Conservation (phyloP, 2,797 vertebrate genomes). For the Paramormyrops hopkinsi region DNA sequence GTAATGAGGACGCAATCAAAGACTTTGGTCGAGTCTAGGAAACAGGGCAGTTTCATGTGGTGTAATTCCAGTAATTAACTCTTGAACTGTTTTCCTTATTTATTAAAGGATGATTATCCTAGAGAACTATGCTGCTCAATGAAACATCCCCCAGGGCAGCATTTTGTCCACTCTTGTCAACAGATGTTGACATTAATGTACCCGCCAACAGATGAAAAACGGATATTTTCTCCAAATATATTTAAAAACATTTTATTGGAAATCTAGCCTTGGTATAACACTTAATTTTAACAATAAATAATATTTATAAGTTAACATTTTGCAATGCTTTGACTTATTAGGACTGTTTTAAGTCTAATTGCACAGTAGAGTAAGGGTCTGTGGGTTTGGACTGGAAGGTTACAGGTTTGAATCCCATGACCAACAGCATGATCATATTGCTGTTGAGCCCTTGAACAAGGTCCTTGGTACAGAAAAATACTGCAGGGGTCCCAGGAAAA, state of each 20-base stretch:
- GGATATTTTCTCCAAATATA: not conserved
- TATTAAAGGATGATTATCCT: constrained; percentile 23
- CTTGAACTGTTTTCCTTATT: constrained; percentile 35
- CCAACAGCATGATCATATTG: not conserved
- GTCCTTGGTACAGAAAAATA: not conserved
- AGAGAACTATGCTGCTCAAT: constrained; percentile 17
- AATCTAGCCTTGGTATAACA: not conserved
- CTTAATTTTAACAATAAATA: not conserved
- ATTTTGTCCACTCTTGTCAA: not conserved
- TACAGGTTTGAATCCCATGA: not conserved
- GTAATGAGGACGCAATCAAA: constrained; percentile 28
- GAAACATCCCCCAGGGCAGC: not conserved
- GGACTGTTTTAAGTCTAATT: not conserved
- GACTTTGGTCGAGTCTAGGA: constrained; percentile 16
- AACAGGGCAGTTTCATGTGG: constrained; percentile 25
- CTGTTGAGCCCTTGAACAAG: not conserved
- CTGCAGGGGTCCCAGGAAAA: not conserved
- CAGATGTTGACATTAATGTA: not conserved
- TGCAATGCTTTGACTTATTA: not conserved
- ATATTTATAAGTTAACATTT: not conserved
- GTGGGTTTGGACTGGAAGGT: not conserved
- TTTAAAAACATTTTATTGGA: not conserved
- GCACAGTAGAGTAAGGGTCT: not conserved
- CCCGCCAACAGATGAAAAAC: not conserved
- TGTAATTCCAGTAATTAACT: constrained; percentile 34